Evolutionary conservation across 2,888 invertebrate genomes (phyloP).

Genomic region (Hyppa rectilinea): DNA sequence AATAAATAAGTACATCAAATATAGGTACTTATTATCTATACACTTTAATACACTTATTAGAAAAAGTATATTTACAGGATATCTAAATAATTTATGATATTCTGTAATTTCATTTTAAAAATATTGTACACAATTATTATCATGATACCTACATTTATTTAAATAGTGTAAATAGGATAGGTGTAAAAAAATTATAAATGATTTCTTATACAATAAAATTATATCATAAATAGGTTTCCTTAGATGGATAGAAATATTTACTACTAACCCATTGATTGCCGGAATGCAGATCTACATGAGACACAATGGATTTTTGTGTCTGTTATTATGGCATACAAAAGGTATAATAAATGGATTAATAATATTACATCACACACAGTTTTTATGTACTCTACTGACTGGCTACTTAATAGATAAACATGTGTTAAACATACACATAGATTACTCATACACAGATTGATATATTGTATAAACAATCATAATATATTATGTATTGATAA

Average conservation of each 20-base stretch:
- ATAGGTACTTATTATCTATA: no score
- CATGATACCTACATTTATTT: conserved; percentile 37
- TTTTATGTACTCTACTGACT: conserved; percentile 27
- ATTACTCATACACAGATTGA: conserved; percentile 2
- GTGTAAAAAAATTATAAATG: conserved; percentile 33
- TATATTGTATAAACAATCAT: conserved; percentile 16
- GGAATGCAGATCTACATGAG: no score
- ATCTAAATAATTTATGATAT: conserved; percentile 48
- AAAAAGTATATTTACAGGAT: conserved; percentile 57
- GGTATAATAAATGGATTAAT: no score
- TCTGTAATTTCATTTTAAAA: conserved; percentile 40
- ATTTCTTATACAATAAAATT: conserved; percentile 19
- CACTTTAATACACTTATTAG: conserved; percentile 39
- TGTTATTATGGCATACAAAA: no score
- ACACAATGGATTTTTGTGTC: no score
- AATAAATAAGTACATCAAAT: conserved; percentile 29
- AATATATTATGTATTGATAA: not conserved
- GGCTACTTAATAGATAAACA: conserved; percentile 17
- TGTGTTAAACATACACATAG: not conserved
- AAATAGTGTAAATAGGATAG: conserved; percentile 55
- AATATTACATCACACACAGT: conserved; percentile 25
- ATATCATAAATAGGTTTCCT: not conserved
- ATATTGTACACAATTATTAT: conserved; percentile 92
- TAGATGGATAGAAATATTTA: conserved; percentile 10
- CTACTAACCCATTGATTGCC: no score